Conservation (phyloP, 2,797 vertebrate species). For the Novumbra hubbsi region DNA sequence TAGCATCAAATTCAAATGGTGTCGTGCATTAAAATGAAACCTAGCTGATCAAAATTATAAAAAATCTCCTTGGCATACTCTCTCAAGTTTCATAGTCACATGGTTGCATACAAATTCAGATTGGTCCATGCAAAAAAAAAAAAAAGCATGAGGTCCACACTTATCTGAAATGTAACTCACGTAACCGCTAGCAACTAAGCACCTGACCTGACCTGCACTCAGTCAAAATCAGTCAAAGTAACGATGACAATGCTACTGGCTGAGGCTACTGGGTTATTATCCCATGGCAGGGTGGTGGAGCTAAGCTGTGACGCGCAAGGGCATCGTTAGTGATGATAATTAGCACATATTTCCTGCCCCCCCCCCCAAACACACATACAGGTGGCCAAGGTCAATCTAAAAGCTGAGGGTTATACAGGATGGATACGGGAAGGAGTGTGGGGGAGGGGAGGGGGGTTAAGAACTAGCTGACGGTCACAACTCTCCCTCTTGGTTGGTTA, state of each 20-base stretch:
- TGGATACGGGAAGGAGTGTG: constrained; percentile 14
- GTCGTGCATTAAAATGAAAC: neutral
- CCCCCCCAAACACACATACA: constrained; percentile 47
- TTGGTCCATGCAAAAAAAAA: neutral
- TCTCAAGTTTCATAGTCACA: neutral
- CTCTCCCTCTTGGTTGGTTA: constrained; percentile 63
- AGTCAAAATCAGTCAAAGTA: constrained; percentile 66
- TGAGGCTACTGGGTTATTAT: constrained; percentile 73
- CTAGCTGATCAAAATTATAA: no score
- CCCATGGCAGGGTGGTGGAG: constrained; percentile 60
- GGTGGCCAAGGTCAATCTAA: constrained; percentile 72
- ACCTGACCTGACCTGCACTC: constrained; percentile 53
- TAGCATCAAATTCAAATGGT: constrained; percentile 31
- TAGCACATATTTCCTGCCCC: constrained; percentile 69
- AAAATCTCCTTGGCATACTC: neutral
- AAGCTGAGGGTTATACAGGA: constrained; percentile 41
- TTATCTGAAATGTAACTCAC: neutral
- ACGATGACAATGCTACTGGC: constrained; percentile 69
- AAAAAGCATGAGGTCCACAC: neutral
- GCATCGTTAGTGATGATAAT: constrained; percentile 77
- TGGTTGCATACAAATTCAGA: neutral
- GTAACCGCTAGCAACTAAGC: neutral
- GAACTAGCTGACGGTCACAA: constrained; percentile 83
- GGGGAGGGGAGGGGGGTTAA: constrained; percentile 67
- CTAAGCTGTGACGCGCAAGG: constrained; percentile 75